Conservation (phyloP, 2,888 invertebrate species). For the Pollenia amentaria region DNA sequence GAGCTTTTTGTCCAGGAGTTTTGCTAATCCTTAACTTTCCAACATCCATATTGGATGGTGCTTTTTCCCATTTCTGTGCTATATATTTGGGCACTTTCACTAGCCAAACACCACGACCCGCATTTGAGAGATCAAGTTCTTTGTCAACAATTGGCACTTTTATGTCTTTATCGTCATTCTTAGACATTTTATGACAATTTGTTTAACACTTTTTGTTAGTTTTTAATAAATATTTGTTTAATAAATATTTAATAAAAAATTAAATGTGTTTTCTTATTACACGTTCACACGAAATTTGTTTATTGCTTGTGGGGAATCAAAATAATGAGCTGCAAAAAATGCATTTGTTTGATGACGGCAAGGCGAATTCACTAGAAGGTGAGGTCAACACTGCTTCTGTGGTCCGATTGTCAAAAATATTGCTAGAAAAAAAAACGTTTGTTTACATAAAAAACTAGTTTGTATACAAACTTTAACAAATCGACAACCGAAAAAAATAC, state of each 20-base stretch:
- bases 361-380: too few relatives aligned
- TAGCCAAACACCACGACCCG: constrained; percentile 96
- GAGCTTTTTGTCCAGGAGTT: constrained; percentile 92
- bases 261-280: constrained; percentile 12
- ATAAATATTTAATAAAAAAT: background rate
- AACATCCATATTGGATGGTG: constrained; percentile 95
- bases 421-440: too few relatives aligned
- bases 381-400: too few relatives aligned
- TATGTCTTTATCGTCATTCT: constrained; percentile 81
- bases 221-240: background rate
- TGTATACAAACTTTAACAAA: too few relatives aligned
- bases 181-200: constrained; percentile 79
- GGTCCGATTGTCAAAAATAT: too few relatives aligned
- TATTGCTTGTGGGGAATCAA: background rate
- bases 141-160: constrained; percentile 89
- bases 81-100: constrained; percentile 99
- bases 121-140: constrained; percentile 94
- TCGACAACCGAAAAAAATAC: too few relatives aligned
- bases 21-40: constrained; percentile 95
- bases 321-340: background rate
- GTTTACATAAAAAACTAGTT: too few relatives aligned
- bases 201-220: background rate
- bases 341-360: constrained; percentile 20
- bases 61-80: constrained; percentile 96
- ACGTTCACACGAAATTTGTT: constrained; percentile 46